Evolutionary conservation across 2,888 invertebrate genomes (phyloP), one percentile per base, ranked within the genome.

Genomic region (Pheosia tremula): DNA sequence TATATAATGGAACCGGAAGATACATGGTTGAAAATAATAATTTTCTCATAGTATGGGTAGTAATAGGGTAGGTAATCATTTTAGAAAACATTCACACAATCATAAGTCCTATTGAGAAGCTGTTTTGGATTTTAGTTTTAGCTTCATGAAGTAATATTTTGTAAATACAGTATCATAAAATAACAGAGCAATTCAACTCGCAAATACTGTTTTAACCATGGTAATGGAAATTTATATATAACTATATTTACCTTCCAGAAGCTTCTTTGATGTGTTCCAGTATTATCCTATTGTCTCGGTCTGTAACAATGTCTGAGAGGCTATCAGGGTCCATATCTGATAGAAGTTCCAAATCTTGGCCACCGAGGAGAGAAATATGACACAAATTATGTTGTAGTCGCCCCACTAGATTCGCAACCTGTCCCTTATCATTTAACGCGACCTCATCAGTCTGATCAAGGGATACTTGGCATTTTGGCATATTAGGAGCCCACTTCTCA

Each of bases 311-410:
- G 82, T 98, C 97, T 63, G 96, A 96, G 78, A 98, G 94, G 69
- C 97, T 97, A 72, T 98, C 97, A 7, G 97, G 97, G 89, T 98
- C 97, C 97, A 98, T 98, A 83, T 98, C 97, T 65, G 97, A 97
- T 54, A 98, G 92, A 37, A 97, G 94, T 83, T 98, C 98, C 84
- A 98, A 90, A 82, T 98, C 98, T 68, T 96, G 96, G 66, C 97
- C 97, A 66, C 97, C 97, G 67, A 98, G 95, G 61, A 97, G 93
- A 6, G 97, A 97, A 77, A 98, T 97, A 85, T 97, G 97, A 79
- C 97, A 97, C 52, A 97, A 94, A 87, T 98, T 97, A 78, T 96
- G 96, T 83, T 97, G 96, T 64, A 97, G 94, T 74, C 96, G 95
- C 45, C 96, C 96, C n/a, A 97, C 96, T 56, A 97, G 89, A 75